These are phyloP conservation scores for Berghia stephanieae DNA, from an alignment of 1,140 invertebrate genomes.

Conservation along the genomic window DNA sequence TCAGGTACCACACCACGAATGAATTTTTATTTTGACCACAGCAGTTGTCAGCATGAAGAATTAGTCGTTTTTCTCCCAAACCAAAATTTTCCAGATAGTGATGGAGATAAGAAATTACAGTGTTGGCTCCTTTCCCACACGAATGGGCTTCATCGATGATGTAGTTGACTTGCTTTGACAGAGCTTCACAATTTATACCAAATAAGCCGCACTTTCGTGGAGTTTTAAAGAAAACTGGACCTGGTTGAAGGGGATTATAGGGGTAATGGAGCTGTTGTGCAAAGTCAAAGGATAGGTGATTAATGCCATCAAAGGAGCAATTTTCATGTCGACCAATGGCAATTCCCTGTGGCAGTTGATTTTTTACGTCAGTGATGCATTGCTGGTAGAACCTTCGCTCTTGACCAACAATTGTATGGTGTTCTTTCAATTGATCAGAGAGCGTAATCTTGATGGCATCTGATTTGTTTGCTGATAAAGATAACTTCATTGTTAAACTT, in stretches of 20 bases:
- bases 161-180: constrained; percentile 35
- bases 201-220: constrained; percentile 47
- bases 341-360: neutral
- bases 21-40: constrained; percentile 40
- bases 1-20: constrained; percentile 10
- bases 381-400: neutral
- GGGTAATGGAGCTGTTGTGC: constrained; percentile 49
- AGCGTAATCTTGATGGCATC: neutral
- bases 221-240: constrained; percentile 46
- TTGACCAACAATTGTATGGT: neutral
- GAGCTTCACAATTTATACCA: constrained; percentile 41
- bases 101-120: constrained; percentile 35
- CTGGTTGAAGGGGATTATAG: constrained; percentile 42
- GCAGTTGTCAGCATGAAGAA: constrained; percentile 38
- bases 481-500: neutral
- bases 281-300: constrained; percentile 39
- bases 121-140: constrained; percentile 37
- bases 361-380: neutral
- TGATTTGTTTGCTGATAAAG: neutral
- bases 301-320: neutral
- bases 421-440: neutral
- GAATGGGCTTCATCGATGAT: constrained; percentile 41
- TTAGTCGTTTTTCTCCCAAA: constrained; percentile 33
- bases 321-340: neutral
- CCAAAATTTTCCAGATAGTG: constrained; percentile 39